Conservation (phyloP, 2,888 invertebrate species). For the Dicyrtomina minuta region DNA sequence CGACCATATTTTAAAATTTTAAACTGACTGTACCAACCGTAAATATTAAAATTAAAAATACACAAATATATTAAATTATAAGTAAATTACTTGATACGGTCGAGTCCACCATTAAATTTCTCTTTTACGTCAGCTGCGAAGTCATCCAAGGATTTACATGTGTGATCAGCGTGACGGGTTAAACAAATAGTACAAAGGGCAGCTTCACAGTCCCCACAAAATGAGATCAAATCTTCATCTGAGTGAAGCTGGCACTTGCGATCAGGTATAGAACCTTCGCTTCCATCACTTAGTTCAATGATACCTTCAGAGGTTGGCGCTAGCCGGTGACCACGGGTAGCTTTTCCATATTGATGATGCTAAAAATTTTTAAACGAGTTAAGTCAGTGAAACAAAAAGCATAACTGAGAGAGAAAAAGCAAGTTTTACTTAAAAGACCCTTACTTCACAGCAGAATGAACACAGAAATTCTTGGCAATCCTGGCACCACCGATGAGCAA, state of each 20-base stretch:
- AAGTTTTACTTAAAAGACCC: neutral
- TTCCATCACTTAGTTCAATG: slow-evolving; percentile 20
- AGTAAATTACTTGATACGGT: slow-evolving; percentile 12
- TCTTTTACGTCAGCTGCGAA: slow-evolving; percentile 4
- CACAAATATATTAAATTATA: neutral
- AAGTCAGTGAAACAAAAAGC: no score
- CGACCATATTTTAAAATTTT: no score
- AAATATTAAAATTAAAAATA: no score
- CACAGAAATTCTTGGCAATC: slow-evolving; percentile 37
- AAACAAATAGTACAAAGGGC: slow-evolving; percentile 19
- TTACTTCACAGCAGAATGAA: slow-evolving; percentile 35
- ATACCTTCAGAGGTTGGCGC: slow-evolving; percentile 27
- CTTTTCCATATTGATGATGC: slow-evolving; percentile 28
- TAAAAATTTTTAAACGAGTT: no score
- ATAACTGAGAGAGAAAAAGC: neutral
- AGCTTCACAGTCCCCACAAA: slow-evolving; percentile 18
- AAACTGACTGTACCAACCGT: no score
- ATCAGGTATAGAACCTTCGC: slow-evolving; percentile 11
- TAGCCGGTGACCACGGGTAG: slow-evolving; percentile 22
- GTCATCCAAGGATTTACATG: slow-evolving; percentile 2
- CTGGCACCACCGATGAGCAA: slow-evolving; percentile 32
- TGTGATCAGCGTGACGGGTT: neutral
- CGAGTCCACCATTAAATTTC: slow-evolving; percentile 15
- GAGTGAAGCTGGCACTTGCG: slow-evolving; percentile 20
- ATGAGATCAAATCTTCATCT: slow-evolving; percentile 21